Conservation (phyloP, 2,888 invertebrate genomes). For the Lasiommata megera region DNA sequence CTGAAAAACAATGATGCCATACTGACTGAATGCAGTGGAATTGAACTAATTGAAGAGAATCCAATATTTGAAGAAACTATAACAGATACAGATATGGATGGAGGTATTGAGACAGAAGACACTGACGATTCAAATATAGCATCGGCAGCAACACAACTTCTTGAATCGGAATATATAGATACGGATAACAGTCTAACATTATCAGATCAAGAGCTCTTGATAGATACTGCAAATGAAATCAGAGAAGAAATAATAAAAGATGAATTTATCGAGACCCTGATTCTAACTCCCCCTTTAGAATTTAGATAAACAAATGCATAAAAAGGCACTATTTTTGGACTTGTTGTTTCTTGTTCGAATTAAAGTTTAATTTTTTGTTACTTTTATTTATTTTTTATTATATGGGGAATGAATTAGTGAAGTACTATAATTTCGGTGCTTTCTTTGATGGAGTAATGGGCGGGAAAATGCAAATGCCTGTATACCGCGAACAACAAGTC, state of each 20-base stretch:
- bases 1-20: background rate
- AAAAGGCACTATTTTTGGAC: background rate
- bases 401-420: too few species aligned
- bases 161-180: slow-evolving; percentile 41
- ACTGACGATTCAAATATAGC: slow-evolving; percentile 43
- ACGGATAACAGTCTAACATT: slow-evolving; percentile 41
- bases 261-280: slow-evolving; percentile 40
- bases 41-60: background rate
- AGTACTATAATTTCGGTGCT: too few species aligned
- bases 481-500: too few species aligned
- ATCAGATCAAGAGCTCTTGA: slow-evolving; percentile 53
- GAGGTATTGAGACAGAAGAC: background rate
- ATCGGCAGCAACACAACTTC: slow-evolving; percentile 62
- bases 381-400: too few species aligned
- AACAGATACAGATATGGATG: background rate
- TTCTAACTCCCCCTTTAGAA: slow-evolving; percentile 59
- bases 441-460: too few species aligned
- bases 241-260: slow-evolving; percentile 44
- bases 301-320: slow-evolving; percentile 45
- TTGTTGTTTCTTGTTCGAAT: too few species aligned
- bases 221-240: slow-evolving; percentile 60
- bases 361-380: too few species aligned
- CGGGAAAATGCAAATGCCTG: too few species aligned
- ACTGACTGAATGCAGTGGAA: background rate
- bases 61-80: background rate